These are phyloP conservation scores for Arctia plantaginis DNA, from an alignment of 2,888 invertebrate genomes.

Conservation along the genomic window DNA sequence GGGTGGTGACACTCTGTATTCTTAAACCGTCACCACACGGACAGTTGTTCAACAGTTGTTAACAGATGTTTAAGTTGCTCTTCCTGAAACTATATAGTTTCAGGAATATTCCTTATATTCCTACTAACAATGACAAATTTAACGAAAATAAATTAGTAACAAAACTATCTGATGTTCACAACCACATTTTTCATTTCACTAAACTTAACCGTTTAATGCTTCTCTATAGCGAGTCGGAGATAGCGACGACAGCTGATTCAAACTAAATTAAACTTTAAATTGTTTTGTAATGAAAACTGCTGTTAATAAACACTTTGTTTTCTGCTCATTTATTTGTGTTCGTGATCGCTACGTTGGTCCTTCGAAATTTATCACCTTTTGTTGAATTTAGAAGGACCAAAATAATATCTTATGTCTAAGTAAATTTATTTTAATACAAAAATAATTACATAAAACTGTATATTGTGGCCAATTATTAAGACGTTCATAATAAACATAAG, in stretches of 20 bases:
- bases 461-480: too few species aligned
- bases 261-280: conserved; percentile 46
- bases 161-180: conserved; percentile 2
- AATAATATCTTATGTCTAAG: not conserved
- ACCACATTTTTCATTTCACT: conserved; percentile 25
- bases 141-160: not conserved
- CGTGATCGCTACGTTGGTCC: conserved; percentile 9
- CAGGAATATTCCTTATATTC: not conserved
- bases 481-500: too few species aligned
- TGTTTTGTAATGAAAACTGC: conserved; percentile 41
- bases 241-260: conserved; percentile 31
- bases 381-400: not conserved
- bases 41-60: too few species aligned
- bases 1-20: too few species aligned
- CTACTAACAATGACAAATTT: not conserved
- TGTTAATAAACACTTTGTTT: conserved; percentile 31
- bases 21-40: too few species aligned
- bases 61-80: not conserved
- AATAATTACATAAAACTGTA: too few species aligned
- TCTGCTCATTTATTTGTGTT: conserved; percentile 29
- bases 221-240: conserved; percentile 18
- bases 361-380: not conserved
- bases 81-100: not conserved
- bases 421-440: too few species aligned
- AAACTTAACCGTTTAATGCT: conserved; percentile 30